Percentiles rank a stretch among this genome's conserved stretches.
phyloP scores from a whole-genome alignment of 2,113 vertebrate genomes.

The Amphiprion percula region DNA sequence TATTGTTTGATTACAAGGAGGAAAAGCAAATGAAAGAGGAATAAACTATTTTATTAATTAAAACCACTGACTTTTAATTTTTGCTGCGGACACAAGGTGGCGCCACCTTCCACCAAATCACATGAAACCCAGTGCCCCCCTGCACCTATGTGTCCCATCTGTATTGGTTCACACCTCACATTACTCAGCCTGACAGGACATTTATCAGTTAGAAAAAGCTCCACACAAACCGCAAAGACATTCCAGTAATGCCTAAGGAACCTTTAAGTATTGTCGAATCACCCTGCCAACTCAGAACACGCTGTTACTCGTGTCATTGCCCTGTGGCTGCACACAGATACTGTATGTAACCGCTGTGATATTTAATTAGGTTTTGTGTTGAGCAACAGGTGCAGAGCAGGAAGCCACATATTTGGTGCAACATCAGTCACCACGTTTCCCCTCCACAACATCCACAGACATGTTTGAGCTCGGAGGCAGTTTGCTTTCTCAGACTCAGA shows the following conservation, averaged over 20 bases:
- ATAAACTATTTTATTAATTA: conserved; percentile 8
- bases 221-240: background rate
- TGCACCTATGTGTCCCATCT: too few species aligned
- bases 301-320: too few species aligned
- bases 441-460: background rate
- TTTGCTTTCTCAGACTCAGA: too few species aligned
- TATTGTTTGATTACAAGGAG: conserved; percentile 21
- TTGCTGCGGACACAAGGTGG: conserved; percentile 42
- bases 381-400: conserved; percentile 57
- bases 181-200: too few species aligned
- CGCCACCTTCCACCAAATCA: conserved; percentile 26
- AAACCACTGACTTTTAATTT: background rate
- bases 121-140: background rate
- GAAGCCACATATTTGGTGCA: conserved; percentile 59
- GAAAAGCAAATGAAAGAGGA: background rate
- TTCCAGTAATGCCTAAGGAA: too few species aligned
- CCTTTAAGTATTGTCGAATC: too few species aligned
- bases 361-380: background rate
- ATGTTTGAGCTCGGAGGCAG: too few species aligned
- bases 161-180: too few species aligned
- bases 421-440: conserved; percentile 25
- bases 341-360: background rate
- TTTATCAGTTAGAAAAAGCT: background rate
- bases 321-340: too few species aligned
- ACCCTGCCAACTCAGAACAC: too few species aligned